phyloP scores from a whole-genome alignment of 2,888 invertebrate species.

The Athalia rosae region DNA sequence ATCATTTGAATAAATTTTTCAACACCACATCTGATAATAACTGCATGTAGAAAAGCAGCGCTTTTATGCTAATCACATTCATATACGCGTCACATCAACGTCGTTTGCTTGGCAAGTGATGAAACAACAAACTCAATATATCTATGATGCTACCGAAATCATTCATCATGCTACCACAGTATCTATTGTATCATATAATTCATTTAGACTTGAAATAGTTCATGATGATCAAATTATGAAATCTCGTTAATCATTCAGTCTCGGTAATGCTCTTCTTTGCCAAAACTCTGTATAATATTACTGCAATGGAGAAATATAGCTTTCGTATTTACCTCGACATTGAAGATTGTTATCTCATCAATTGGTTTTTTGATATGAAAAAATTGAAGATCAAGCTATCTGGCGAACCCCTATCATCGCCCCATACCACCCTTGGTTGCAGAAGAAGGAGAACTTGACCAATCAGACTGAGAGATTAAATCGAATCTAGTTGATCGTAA shows the following conservation, averaged over 20 bases:
- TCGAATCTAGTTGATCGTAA: too few relatives aligned
- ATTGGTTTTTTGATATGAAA: conserved; percentile 12
- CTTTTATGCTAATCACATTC: conserved; percentile 38
- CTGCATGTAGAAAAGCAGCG: conserved; percentile 31
- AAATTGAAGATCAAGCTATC: conserved; percentile 2
- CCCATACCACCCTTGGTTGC: too few relatives aligned
- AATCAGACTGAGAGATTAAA: too few relatives aligned
- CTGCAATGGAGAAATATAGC: too few relatives aligned
- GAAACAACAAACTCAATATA: conserved; percentile 34
- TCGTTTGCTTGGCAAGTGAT: conserved; percentile 3
- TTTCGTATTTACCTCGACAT: conserved; percentile 6
- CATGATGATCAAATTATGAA: not conserved
- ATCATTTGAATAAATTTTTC: conserved; percentile 41
- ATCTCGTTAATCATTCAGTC: too few relatives aligned
- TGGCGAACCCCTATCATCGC: not conserved
- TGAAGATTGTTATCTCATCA: conserved; percentile 32
- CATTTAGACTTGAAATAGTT: not conserved
- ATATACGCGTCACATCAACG: conserved; percentile 34
- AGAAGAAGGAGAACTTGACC: too few relatives aligned
- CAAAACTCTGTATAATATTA: too few relatives aligned
- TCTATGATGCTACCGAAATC: not conserved
- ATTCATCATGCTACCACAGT: not conserved
- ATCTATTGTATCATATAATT: not conserved
- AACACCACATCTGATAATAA: conserved; percentile 38
- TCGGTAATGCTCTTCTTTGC: too few relatives aligned